Evolutionary conservation across 2,113 vertebrate genomes (phyloP).

Genomic region (Melanocharis versteri): DNA sequence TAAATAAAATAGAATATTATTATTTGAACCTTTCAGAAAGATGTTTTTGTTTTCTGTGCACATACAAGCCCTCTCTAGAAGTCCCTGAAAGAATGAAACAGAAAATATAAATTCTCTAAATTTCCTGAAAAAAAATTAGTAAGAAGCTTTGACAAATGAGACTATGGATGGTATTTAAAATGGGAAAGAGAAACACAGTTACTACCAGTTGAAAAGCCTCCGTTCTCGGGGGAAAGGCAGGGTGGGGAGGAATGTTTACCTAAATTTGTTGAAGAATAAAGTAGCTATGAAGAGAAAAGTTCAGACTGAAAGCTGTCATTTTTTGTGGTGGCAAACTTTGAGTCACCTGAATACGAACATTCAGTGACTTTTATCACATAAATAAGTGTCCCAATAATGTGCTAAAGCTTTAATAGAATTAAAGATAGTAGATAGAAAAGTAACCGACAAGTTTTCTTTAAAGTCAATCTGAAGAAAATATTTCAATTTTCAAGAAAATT

Average conservation of each 20-base stretch:
- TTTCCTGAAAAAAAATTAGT: not conserved
- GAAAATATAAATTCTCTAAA: not conserved
- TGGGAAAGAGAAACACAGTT: not conserved
- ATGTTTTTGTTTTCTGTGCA: not conserved
- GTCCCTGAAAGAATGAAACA: not conserved
- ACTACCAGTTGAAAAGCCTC: not conserved
- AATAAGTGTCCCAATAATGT: not conserved
- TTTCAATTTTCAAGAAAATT: not conserved
- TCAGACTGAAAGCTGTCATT: not conserved
- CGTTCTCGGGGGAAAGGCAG: rapidly evolving
- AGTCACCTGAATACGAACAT: not conserved
- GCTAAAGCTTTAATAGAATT: not conserved
- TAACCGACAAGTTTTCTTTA: not conserved
- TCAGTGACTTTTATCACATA: not conserved
- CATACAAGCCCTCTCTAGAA: not conserved
- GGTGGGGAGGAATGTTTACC: not conserved
- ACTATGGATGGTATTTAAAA: not conserved
- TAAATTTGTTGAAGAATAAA: not conserved
- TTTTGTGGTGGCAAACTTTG: not conserved
- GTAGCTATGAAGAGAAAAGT: not conserved
- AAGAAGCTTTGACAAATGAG: not conserved
- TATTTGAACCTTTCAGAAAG: not conserved
- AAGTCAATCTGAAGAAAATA: not conserved
- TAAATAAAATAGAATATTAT: not conserved
- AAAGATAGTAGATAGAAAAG: not conserved